phyloP scores from a whole-genome alignment of 1,140 invertebrate species.

The Aleiodes sp. region DNA sequence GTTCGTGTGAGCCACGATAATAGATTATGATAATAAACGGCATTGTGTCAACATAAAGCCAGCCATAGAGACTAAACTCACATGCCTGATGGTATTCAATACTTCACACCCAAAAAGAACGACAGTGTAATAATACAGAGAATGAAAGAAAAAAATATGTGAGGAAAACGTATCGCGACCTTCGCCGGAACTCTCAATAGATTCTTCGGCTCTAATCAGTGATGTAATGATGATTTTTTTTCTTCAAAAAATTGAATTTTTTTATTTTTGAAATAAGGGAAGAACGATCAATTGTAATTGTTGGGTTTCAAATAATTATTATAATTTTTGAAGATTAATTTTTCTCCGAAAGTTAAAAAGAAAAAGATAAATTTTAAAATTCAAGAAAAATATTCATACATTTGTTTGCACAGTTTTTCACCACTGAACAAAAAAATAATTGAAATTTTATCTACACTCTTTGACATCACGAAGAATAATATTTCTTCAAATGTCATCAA shows the following conservation, averaged over 20 bases:
- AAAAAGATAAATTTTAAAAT: no score
- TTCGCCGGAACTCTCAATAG: not conserved
- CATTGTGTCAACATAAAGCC: constrained; percentile 57
- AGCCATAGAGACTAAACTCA: constrained; percentile 29
- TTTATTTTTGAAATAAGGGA: no score
- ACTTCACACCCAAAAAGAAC: not conserved
- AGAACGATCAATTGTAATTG: no score
- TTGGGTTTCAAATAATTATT: no score
- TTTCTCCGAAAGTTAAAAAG: no score
- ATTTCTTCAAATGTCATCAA: not conserved
- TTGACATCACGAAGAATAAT: not conserved
- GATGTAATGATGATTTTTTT: no score
- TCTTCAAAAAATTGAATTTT: no score
- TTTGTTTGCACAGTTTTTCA: not conserved
- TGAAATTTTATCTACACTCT: not conserved
- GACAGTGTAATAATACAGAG: not conserved
- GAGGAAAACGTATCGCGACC: not conserved
- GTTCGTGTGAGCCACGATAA: constrained; percentile 54
- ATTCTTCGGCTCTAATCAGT: no score
- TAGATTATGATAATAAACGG: constrained; percentile 63
- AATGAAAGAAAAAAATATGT: not conserved
- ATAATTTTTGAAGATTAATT: no score
- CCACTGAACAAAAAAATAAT: not conserved
- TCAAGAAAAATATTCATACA: not conserved
- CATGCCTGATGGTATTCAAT: constrained; percentile 6